Base-by-base conservation (phyloP, 2,113 vertebrate genomes). In the Halichoerus grypus region DNA sequence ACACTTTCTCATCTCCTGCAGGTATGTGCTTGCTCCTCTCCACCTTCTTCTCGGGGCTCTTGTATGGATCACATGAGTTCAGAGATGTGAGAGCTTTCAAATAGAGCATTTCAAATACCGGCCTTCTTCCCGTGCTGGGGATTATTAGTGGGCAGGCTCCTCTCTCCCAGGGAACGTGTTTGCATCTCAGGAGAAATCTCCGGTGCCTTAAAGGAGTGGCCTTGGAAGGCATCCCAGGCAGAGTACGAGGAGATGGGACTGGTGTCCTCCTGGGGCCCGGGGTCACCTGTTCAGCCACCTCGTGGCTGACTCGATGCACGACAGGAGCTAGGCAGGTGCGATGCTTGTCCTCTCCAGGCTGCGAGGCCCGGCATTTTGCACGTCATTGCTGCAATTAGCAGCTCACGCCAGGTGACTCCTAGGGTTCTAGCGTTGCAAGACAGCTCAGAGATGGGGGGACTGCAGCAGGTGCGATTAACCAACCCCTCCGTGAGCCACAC, bases 331-430 rank as follows among this genome's bases (percentile, higher is more conserved):
- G 59, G 10, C 61, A 26, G 2, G 69, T 3, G 5, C 33, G 39
- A 28, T 0, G 0, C 28, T 11, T 1, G 12, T 21, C 86, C 16
- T 28, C 49, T 15, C 51, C 31, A 4, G 22, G 67, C 91, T 57
- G 6, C 0, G 1, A 21, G 19, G 69, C 39, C 11, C 1, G 8
- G 24, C 21, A 0, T 28, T 28, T 14, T 0, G 1, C 31, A 26
- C 7, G 33, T 57, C 74, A 55, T 16, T 16, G 63, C 6, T 31
- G 14, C 63, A 31, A 16, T 31, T 2, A 33, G 46, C 51, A 31
- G 28, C 33, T n/a, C 10, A 5, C 33, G 28, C 53, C 81, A 15
- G 28, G 10, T 26, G 74, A 51, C 36, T 33, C 46, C 19, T 1
- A 18, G 76, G 59, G 12, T 42, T 77, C 59, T 21, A 28, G 26